Evolutionary conservation across 2,113 vertebrate species (phyloP), one percentile per base, ranked within the genome.

Genomic region (Corythoichthys intestinalis): DNA sequence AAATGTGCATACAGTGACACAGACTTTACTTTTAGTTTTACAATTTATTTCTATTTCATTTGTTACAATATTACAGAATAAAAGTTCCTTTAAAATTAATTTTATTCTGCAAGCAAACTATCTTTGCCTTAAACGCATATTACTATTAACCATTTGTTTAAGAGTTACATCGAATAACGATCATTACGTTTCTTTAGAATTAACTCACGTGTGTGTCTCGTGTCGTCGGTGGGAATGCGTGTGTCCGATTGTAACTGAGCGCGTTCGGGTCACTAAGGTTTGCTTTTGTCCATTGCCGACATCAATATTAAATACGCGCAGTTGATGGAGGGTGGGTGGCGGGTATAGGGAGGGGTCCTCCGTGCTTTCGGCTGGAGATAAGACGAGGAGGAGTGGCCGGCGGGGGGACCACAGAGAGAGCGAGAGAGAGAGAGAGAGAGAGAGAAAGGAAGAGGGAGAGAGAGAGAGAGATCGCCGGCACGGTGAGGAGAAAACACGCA

Each of bases 361-460:
- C 84, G 74, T 91, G 85, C 89, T 89, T 90, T 88, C 88, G 89
- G 91, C 89, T 89, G 87, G 85, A 93, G 92, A 93, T 92, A 93
- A 93, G 92, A 92, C 73, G 87, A 89, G 92, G 91, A 93, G 92
- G 92, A 93, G 92, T 91, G 92, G 88, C 92, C 88, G 88, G 81
- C 86, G 87, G 90, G 85, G 83, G 89, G 87, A 88, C 78, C 84
- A 86, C 80, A 82, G 85, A 83, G 88, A 90, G 89, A 87, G 89
- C 88, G 92, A 92, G 91, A 91, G 90, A 92, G 86, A 84, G 87
- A 84, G 83, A 79, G 79, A 71, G 69, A 54, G 77, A 69, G 54
- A 67, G 66, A 56, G 38, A 71, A 56, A 67, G 38, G 73, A 53
- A 71, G 56, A 74, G 54, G 67, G 56, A 66, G 60, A 66, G 63